These are phyloP conservation scores for Pseudomyrmex sp. DNA, from an alignment of 1,140 invertebrate species.

Conservation along the genomic window DNA sequence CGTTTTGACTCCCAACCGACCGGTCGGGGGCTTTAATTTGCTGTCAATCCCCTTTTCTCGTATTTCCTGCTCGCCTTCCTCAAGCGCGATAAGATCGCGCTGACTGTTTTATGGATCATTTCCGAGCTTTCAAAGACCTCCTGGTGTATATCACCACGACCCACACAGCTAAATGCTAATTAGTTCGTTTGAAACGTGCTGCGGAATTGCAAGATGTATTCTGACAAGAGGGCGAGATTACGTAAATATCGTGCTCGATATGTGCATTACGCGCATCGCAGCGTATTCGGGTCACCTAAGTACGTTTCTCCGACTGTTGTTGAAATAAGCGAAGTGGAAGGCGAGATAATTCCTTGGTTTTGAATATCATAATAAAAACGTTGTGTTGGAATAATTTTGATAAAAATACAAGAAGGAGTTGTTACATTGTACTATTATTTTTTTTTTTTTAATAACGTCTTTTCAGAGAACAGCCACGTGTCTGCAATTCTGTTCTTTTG, in stretches of 20 bases:
- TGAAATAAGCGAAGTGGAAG: background rate
- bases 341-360: conserved; percentile 15
- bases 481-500: too few relatives aligned
- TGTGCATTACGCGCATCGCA: conserved; percentile 9
- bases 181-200: background rate
- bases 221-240: background rate
- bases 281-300: conserved; percentile 18
- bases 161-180: conserved; percentile 55
- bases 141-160: background rate
- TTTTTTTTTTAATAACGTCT: too few relatives aligned
- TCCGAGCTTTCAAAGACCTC: conserved; percentile 35
- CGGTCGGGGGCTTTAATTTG: conserved; percentile 23
- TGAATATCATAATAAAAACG: conserved; percentile 25
- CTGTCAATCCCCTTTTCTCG: background rate
- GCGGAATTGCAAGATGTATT: background rate
- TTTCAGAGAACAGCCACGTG: too few relatives aligned
- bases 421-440: too few relatives aligned
- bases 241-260: conserved; percentile 16
- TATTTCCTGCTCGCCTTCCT: background rate
- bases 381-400: background rate
- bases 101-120: conserved; percentile 49
- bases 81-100: conserved; percentile 3
- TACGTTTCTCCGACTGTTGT: conserved; percentile 8
- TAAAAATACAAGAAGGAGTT: too few relatives aligned
- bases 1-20: background rate